Base-by-base conservation (phyloP, 2,888 invertebrate species). In the Subacronicta megacephala region DNA sequence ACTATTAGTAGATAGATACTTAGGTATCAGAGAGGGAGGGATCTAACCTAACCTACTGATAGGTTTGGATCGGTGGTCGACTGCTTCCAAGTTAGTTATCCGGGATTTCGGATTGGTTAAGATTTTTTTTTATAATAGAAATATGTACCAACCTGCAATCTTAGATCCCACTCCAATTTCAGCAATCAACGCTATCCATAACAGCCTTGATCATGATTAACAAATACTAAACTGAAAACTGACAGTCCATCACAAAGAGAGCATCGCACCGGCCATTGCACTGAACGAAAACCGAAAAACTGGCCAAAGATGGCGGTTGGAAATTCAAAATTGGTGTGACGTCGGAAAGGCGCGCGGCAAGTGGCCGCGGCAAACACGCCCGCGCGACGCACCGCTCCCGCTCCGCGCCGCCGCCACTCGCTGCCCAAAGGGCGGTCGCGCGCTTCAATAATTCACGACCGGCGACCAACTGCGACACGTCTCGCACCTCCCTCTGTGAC, bases 341-440 rank as follows among this genome's bases (percentile, higher is more conserved):
- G 88, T 82, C 78, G 82, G 89, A 90, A 91, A 89, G 90, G 83
- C 90, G 86, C 79, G 78, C 90, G 87, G 83, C 85, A 88, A 77
- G 75, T 77, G 77, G 77, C 68, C 73, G 67, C 50, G 40, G 59
- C 73, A 73, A 66, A 89, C 70, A 56, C 63, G 62, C 49, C 59
- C 63, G 66, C 70, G 55, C 66, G 62, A 50, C 58, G 52, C 54
- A 12, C 54, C 66, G 41, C 65, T 50, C 60, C 41, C 69, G 44
- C 45, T 58, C 52, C 55, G 43, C 61, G 42, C 61, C 59, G 56
- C 64, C 77, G 85, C 80, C 87, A 82, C 82, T 87, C 85, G 84
- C 89, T 80, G 89, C 87, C 89, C 82, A 90, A 91, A 89, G 89
- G 91, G 90, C 92, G 90, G 88, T 87, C 90, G 89, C 69, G 66